Evolutionary conservation across 2,797 vertebrate genomes (phyloP), one percentile per base, ranked within the genome.

Genomic region (Crax fasciolata): DNA sequence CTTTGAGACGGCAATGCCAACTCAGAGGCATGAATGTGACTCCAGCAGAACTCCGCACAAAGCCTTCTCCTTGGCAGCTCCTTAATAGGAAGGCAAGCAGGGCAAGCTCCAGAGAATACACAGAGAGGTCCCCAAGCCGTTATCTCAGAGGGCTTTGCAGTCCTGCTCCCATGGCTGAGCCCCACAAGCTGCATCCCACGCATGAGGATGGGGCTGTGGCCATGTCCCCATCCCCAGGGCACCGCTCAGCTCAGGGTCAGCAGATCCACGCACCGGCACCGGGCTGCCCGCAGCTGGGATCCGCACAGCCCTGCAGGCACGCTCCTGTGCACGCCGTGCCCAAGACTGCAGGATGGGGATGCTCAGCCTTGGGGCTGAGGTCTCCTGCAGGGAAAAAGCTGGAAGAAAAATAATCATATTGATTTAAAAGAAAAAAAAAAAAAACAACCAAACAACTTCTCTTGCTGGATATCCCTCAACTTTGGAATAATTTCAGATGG

Each of bases 401-500:
- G 81, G 63, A 67, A 90, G 68, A 52, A 80, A 92, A 87, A 61
- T 28, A 76, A 87, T 86, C 41, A 18, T 38, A 51, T 66, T 25
- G 9, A 11, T 86, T 87, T 41, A 12, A 41, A 62, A 80, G 81
- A 94, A 90, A 59, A 52, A 54, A 54, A 54, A 54, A 35, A 35
- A 35, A 35, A 35, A 6, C 35, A 35, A 35, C 6, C 35, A 35
- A 35, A 35, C 35, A 35, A 35, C 21, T 94, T 43, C 58, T 81
- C 75, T 83, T 68, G 9, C 57, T 85, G 90, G 51, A 35, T 90
- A 73, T 8, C 25, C 13, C 57, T 80, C 81, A 82, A 89, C 84
- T 91, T 88, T 82, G 87, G 88, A 88, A 95, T 71, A 67, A 89
- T 71, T 93, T 94, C 74, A 54, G 86, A 87, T 38, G 72, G 81